Evolutionary conservation across 2,797 vertebrate genomes (phyloP), one percentile per base, ranked within the genome.

Genomic region (Dendrocincla fuliginosa): DNA sequence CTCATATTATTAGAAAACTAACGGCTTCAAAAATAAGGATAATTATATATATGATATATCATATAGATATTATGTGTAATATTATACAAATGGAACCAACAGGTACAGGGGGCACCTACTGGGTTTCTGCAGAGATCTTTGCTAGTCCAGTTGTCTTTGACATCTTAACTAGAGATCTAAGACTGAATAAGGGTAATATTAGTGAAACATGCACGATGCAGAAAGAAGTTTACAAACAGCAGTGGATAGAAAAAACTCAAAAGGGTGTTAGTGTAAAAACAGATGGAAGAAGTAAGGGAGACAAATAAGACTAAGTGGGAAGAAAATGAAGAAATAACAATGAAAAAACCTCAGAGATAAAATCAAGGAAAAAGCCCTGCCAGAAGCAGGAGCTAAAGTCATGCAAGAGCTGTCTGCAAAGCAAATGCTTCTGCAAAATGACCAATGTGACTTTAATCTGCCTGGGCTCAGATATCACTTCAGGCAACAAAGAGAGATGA

Each of bases 391-490:
- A 56, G 37, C 24, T 79, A 8, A 84, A 90, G 35, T 41, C 16
- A 73, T 6, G 16, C 55, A 56, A 67, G 60, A 79, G 37, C 9
- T 77, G 56, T 35, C 65, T 74, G 53, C 53, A 89, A 65, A 86
- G 76, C 69, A 93, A 92, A 57, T 27, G 60, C 32, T 91, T 75
- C 84, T 39, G 53, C 81, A 89, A 73, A 94, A 89, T 53, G 57
- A 84, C 69, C 74, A 28, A 8, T 16, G 16, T 61, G 67, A 88
- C 49, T 94, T 87, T 32, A 90, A 71, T 52, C 37, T 87, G 80
- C 37, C 50, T 65, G 39, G 56, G 60, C 53, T 93, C 87, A 84
- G 61, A 12, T 71, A 78, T 17, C 28, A 35, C 68, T 71, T 77
- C 65, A 78, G 61, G 64, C 79, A 87, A 81, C 0, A 33, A 35